phyloP scores from a whole-genome alignment of 2,797 vertebrate species.

The Propithecus perrieri region DNA sequence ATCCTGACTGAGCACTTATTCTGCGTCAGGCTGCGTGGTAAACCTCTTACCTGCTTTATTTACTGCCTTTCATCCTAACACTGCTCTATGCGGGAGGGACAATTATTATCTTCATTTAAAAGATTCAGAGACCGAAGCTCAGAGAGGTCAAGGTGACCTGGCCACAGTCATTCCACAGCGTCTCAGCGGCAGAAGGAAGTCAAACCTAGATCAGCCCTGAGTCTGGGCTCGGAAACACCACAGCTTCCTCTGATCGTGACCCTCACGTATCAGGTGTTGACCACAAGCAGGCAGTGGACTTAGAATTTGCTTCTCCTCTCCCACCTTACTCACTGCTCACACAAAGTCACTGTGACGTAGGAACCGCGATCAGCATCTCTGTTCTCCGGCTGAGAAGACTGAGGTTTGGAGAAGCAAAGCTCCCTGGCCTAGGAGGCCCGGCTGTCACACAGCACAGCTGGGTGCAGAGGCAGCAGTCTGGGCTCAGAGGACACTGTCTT shows the following conservation, averaged over 20 bases:
- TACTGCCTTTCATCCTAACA: not conserved
- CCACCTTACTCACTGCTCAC: not conserved
- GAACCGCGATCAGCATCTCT: not conserved
- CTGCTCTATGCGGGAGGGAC: not conserved
- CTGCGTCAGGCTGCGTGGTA: not conserved
- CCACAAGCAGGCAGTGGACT: not conserved
- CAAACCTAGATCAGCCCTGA: not conserved
- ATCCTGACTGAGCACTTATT: not conserved
- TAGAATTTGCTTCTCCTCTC: not conserved
- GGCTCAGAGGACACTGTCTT: no score
- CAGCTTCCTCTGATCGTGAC: not conserved
- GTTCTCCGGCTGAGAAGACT: not conserved
- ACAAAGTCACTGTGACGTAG: not conserved
- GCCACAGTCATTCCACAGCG: not conserved
- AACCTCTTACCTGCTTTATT: not conserved
- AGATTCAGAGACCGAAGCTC: not conserved
- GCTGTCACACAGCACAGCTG: not conserved
- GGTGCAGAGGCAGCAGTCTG: not conserved
- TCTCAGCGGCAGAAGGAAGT: not conserved
- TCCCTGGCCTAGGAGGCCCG: not conserved
- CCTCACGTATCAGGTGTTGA: not conserved
- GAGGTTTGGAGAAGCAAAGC: not conserved
- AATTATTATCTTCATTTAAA: not conserved
- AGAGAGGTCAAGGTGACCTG: conserved; percentile 25
- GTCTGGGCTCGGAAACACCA: not conserved